A percentile compares a stretch with the other conserved stretches of the same genome.
These are phyloP conservation scores for Pissodes strobi DNA, from an alignment of 1,140 invertebrate genomes.

Conservation along the genomic window DNA sequence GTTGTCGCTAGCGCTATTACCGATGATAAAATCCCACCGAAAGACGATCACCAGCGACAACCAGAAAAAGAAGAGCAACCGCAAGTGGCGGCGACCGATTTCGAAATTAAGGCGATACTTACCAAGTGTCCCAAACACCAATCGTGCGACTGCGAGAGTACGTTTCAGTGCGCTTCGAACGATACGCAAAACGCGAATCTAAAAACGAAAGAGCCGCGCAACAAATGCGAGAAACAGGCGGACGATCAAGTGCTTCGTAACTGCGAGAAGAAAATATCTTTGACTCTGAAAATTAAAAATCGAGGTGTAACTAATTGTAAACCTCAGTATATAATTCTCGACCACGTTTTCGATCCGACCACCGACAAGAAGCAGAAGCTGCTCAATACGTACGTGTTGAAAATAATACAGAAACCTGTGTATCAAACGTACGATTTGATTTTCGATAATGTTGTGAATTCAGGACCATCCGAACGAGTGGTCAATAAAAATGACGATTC, in stretches of 20 bases:
- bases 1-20: too few relatives aligned
- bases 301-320: slow-evolving; percentile 47
- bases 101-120: slow-evolving; percentile 50
- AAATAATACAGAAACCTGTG: slow-evolving; percentile 55
- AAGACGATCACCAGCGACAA: not conserved
- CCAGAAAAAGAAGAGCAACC: not conserved
- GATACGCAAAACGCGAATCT: not conserved
- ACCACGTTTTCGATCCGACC: slow-evolving; percentile 56
- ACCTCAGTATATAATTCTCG: slow-evolving; percentile 57
- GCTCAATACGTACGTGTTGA: slow-evolving; percentile 57
- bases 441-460: slow-evolving; percentile 56
- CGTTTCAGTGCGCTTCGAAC: slow-evolving; percentile 1
- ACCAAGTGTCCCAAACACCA: slow-evolving; percentile 39
- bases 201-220: slow-evolving; percentile 7
- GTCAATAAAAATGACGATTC: slow-evolving; percentile 54
- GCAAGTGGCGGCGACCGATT: slow-evolving; percentile 35
- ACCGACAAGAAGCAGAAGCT: slow-evolving; percentile 53
- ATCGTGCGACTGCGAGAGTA: slow-evolving; percentile 11
- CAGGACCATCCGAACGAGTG: slow-evolving; percentile 56
- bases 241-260: slow-evolving; percentile 36
- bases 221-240: slow-evolving; percentile 10
- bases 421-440: slow-evolving; percentile 55
- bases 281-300: slow-evolving; percentile 50
- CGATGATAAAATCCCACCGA: not conserved
- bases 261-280: slow-evolving; percentile 48